Base-by-base conservation (phyloP, 2,888 invertebrate genomes). In the Amphipoea lucens region DNA sequence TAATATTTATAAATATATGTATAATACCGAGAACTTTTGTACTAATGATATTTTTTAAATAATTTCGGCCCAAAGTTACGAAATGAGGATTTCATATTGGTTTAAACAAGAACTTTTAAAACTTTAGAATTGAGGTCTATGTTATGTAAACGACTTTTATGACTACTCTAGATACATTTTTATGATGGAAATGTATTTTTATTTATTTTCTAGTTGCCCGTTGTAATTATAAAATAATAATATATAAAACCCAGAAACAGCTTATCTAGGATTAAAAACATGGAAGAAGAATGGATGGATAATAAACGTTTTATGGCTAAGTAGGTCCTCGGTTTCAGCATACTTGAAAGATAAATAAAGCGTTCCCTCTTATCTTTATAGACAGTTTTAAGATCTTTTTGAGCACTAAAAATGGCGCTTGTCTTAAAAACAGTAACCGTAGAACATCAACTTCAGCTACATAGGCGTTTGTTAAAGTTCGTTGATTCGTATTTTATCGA, bases 261-360 rank as follows among this genome's bases (percentile, higher is more conserved):
- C 78, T 85, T 87, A 81, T 84, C 79, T 80, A 74, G 81, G 51
- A 81, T 81, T 83, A 79, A 78, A 68, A 81, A 87, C 78, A 87
- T 74, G 86, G 70, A 71, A 68, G 81, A 71, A 69, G 45, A 79
- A 86, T 80, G 40, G 74, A 86, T 80, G 40, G 74, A 57, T 71
- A 77, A 0, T 88, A 81, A 87, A 88, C 78, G 11, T 81, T 88
- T 87, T 85, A 85, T 69, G 51, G 63, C 36, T 57, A 29, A 78
- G 36, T 67, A 57, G 63, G 67, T 78, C 67, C 62, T 78, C 54
- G 76, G 74, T 67, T 74, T 81, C 67, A 82, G 76, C 66, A 67
- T 81, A 78, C 57, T 82, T 68, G 68, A 79, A 51, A 66, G 60
- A 78, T 77, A 71, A 74, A 74, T 77, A 81, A 65, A 82, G 72